Percentiles rank a stretch among this genome's conserved stretches.
phyloP scores from a whole-genome alignment of 2,797 vertebrate species.

The Lophotriccus pileatus region DNA sequence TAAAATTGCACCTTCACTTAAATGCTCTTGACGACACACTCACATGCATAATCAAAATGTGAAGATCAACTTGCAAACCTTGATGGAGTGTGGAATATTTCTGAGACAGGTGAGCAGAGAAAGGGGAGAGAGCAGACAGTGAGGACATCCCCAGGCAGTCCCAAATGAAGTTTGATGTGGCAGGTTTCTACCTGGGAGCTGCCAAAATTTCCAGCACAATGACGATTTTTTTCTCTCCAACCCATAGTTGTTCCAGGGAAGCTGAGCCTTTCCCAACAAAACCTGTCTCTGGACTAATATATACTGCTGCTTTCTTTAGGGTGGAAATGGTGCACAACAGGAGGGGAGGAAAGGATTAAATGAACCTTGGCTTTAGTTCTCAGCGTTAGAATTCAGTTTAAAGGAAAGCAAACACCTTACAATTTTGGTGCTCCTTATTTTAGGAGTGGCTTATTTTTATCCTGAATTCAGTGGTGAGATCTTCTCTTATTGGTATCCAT shows the following conservation, averaged over 20 bases:
- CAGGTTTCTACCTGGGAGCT: neutral
- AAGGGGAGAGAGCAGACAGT: neutral
- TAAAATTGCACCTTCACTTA: neutral
- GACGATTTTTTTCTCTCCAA: neutral
- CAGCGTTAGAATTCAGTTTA: neutral
- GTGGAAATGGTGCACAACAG: neutral
- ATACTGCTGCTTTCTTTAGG: neutral
- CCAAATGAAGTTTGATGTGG: neutral
- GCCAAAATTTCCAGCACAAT: neutral
- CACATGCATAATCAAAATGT: neutral
- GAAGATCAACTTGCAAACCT: neutral
- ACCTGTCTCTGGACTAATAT: neutral
- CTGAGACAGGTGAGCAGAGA: neutral
- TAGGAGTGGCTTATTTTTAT: neutral
- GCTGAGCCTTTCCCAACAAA: neutral
- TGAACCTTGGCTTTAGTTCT: neutral
- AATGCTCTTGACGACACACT: neutral
- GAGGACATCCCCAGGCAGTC: neutral
- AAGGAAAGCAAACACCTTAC: neutral
- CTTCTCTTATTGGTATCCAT: neutral
- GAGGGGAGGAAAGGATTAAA: neutral
- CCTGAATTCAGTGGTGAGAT: neutral
- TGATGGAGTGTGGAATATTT: neutral
- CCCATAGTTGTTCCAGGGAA: neutral
- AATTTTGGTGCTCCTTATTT: neutral